Percentiles rank a stretch among this genome's conserved stretches.
Evolutionary conservation across 30 jellyfish, hydroid and myxozoan genomes (phyloP).

Genomic region (Sanderia malayensis): DNA sequence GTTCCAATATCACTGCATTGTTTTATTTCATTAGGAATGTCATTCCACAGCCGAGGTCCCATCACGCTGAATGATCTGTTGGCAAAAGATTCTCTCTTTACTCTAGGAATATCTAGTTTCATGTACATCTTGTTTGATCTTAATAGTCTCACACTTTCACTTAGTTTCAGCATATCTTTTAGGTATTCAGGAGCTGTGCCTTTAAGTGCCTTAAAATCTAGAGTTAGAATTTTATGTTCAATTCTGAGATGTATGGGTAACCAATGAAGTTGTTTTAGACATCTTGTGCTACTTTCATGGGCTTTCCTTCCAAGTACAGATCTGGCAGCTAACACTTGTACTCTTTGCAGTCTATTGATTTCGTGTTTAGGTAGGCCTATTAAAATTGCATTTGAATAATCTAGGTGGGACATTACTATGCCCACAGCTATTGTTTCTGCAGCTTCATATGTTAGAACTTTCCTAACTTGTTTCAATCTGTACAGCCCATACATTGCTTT

Average conservation of each 20-base stretch:
- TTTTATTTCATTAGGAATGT: conserved; percentile 23
- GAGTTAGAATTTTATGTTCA: conserved; percentile 46
- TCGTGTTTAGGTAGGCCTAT: conserved; percentile 50
- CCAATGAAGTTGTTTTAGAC: conserved; percentile 57
- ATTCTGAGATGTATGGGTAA: conserved; percentile 47
- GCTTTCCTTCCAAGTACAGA: conserved; percentile 27
- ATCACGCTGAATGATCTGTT: conserved; percentile 15
- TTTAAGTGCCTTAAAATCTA: conserved; percentile 41
- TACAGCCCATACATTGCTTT: conserved; percentile 53
- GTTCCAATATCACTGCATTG: conserved; percentile 22
- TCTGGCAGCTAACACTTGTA: conserved; percentile 42
- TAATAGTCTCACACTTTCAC: conserved; percentile 42
- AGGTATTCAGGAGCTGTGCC: conserved; percentile 60
- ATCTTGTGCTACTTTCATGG: conserved; percentile 43
- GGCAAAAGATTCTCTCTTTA: conserved; percentile 32
- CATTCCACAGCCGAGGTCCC: conserved; percentile 29
- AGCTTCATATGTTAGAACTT: conserved; percentile 42
- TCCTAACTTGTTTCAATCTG: conserved; percentile 43
- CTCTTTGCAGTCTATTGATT: conserved; percentile 45
- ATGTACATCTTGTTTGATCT: conserved; percentile 39
- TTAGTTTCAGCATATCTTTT: conserved; percentile 41
- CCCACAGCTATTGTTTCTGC: conserved; percentile 50
- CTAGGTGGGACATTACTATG: conserved; percentile 41
- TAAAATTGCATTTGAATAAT: conserved; percentile 39
- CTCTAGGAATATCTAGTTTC: conserved; percentile 48